Evolutionary conservation across 2,888 invertebrate genomes (phyloP).

Genomic region (Galerucella nymphaeae): DNA sequence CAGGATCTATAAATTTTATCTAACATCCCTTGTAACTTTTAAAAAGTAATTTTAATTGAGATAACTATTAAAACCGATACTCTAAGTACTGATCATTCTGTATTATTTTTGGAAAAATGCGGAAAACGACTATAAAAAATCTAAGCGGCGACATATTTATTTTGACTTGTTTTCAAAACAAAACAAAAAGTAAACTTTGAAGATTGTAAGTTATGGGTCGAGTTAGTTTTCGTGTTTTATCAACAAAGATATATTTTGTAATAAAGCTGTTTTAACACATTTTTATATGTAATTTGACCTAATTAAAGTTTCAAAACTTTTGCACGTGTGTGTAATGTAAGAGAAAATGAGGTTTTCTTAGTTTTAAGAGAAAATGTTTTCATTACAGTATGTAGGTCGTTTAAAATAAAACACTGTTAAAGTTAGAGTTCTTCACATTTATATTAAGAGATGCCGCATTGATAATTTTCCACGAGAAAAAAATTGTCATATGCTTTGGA

Average conservation of each 20-base stretch:
- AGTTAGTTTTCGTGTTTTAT: not conserved
- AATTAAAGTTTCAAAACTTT: conserved; percentile 15
- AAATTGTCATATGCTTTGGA: too few relatives aligned
- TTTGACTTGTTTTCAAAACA: not conserved
- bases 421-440: too few relatives aligned
- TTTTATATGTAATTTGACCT: conserved; percentile 6
- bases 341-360: not conserved
- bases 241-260: not conserved
- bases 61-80: too few relatives aligned
- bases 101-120: too few relatives aligned
- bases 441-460: too few relatives aligned
- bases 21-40: too few relatives aligned
- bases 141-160: not conserved
- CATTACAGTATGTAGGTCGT: not conserved
- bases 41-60: too few relatives aligned
- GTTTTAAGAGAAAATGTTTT: not conserved
- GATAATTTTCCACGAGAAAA: too few relatives aligned
- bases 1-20: too few relatives aligned
- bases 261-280: conserved; percentile 7
- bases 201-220: not conserved
- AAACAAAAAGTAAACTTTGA: not conserved
- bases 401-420: not conserved
- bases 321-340: conserved; percentile 4
- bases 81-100: too few relatives aligned
- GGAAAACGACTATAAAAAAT: too few relatives aligned